Conservation (phyloP, 2,888 invertebrate genomes). For the Callyntrura sp. region DNA sequence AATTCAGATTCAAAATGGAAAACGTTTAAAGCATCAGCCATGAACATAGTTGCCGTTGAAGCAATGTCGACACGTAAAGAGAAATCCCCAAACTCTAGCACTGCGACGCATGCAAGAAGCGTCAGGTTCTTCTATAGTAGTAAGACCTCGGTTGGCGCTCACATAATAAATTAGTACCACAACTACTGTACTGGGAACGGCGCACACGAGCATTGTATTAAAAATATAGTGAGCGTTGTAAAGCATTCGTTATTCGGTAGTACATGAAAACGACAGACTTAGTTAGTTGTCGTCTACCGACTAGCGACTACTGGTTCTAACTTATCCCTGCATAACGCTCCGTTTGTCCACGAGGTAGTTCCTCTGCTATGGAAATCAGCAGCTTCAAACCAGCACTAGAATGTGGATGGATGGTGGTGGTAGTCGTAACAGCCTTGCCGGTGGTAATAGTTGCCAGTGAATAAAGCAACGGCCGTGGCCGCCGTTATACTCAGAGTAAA, state of each 20-base stretch:
- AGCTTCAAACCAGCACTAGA: background rate
- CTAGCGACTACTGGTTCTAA: background rate
- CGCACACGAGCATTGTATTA: background rate
- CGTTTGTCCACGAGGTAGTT: constrained; percentile 31
- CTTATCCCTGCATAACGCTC: constrained; percentile 26
- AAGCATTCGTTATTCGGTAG: constrained; percentile 40
- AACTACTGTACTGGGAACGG: background rate
- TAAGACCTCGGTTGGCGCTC: too few species aligned
- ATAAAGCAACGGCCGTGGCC: background rate
- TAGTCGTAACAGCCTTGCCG: constrained; percentile 17
- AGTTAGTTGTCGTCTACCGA: constrained; percentile 22
- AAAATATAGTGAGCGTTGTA: constrained; percentile 33
- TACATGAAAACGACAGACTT: constrained; percentile 31
- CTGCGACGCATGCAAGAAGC: too few species aligned
- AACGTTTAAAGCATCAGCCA: background rate
- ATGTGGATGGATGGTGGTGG: constrained; percentile 4
- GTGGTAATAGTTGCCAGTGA: constrained; percentile 20
- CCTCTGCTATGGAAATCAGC: constrained; percentile 28
- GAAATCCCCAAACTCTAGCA: too few species aligned
- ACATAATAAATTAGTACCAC: constrained; percentile 9
- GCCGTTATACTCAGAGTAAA: constrained; percentile 15
- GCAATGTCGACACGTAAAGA: too few species aligned
- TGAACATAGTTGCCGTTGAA: background rate
- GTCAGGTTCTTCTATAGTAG: too few species aligned
- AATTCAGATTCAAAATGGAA: background rate